Conservation (phyloP, 2,113 vertebrate genomes). For the Phrynocephalus versicolor region DNA sequence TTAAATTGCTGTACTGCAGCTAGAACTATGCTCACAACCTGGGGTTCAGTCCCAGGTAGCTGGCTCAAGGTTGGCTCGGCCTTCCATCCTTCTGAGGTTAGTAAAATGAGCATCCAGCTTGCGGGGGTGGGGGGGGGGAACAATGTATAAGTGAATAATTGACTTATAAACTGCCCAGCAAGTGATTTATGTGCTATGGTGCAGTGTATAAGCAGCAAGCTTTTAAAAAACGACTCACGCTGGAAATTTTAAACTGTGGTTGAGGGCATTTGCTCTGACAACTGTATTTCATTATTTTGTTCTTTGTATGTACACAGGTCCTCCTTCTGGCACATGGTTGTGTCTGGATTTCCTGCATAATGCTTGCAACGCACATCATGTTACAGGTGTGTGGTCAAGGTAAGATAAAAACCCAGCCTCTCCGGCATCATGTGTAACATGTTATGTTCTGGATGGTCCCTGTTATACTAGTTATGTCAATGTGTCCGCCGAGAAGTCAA, state of each 20-base stretch:
- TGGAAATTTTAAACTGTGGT: fast-evolving
- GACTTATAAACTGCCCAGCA: no score
- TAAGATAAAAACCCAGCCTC: slow-evolving; percentile 31
- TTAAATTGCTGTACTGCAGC: no score
- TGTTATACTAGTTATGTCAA: neutral
- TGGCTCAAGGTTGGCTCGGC: no score
- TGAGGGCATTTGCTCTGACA: neutral
- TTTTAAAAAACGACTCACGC: no score
- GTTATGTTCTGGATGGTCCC: fast-evolving
- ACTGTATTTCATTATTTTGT: neutral
- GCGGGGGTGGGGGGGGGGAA: no score
- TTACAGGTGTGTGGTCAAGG: slow-evolving; percentile 55
- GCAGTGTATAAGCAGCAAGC: no score
- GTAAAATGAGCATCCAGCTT: no score
- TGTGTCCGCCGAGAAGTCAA: neutral
- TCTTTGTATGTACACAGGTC: slow-evolving; percentile 19
- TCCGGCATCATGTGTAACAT: neutral
- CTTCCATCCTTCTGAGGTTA: no score
- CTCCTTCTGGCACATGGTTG: slow-evolving; percentile 46
- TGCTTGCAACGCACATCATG: slow-evolving; percentile 42
- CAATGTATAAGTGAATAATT: no score
- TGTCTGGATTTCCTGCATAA: slow-evolving; percentile 59
- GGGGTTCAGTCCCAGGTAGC: no score
- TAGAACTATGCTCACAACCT: no score
- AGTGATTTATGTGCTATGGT: no score